Evolutionary conservation across 2,888 invertebrate species (phyloP), one percentile per base, ranked within the genome.

Genomic region (Campaea margaritaria): DNA sequence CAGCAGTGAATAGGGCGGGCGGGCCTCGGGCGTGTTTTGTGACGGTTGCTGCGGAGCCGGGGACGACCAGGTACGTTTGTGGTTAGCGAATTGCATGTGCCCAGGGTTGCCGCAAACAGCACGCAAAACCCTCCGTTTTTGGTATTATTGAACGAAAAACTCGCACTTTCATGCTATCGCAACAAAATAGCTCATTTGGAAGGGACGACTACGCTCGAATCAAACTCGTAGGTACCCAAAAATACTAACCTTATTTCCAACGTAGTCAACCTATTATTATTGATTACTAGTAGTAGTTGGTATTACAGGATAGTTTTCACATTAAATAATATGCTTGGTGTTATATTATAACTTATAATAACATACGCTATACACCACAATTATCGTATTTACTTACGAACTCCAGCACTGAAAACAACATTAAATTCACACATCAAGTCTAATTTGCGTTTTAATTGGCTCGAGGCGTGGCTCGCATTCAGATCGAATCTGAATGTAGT

Each of bases 11-110:
- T 58, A 62, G 53, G 42, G 44, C 13, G 38, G 50, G 47, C 28
- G 49, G 43, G 45, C 47, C 53, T 55, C 51, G 34, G 39, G 34
- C 51, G 43, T 60, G 62, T 65, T 61, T 67, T 62, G 61, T 62
- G 60, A 47, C 46, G 58, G 62, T 62, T 60, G 64, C 65, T 52
- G 48, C 61, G 28, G 58, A 42, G 60, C 62, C 51, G 54, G 53
- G 48, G 62, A 60, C 64, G 57, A 48, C 59, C 58, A 63, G 65
- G 61, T 60, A 67, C 56, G 53, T 54, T 58, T 68, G 65, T 48
- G 60, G 70, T 68, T 64, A 57, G 66, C 55, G 63, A 69, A 72
- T 68, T 69, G 73, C 70, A 72, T 64, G 27, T 36, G 27, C 27
- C 34, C 48, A 60, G 60, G 60, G 60, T 49, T 51, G 51, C 61